phyloP scores from a whole-genome alignment of 2,113 vertebrate genomes.

The Seriola aureovittata region DNA sequence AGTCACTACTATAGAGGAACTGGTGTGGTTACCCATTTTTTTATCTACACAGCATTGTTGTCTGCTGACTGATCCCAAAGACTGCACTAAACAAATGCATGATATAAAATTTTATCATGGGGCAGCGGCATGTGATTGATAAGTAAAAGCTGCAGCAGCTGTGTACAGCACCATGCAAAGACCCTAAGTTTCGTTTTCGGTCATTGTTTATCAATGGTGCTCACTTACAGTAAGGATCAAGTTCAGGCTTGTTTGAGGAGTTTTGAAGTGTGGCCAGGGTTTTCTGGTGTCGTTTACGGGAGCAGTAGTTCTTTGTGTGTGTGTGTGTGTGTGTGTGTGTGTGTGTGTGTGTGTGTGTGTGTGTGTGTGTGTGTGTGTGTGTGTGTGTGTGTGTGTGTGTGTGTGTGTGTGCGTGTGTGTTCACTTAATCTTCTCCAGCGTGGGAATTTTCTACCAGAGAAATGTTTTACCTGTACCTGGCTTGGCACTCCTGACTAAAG shows the following conservation, averaged over 20 bases:
- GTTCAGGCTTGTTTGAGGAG: slow-evolving; percentile 18
- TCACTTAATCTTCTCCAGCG: too few relatives aligned
- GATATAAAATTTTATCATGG: neutral
- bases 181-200: slow-evolving; percentile 30
- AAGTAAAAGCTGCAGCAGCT: neutral
- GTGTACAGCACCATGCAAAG: neutral
- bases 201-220: neutral
- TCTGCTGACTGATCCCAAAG: neutral
- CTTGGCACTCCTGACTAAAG: too few relatives aligned
- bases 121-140: accelerated
- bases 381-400: neutral
- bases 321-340: neutral
- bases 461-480: too few relatives aligned
- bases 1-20: slow-evolving; percentile 34
- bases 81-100: neutral
- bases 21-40: neutral
- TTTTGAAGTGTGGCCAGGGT: slow-evolving; percentile 3
- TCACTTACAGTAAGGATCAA: slow-evolving; percentile 2
- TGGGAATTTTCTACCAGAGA: neutral
- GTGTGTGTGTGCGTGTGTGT: neutral
- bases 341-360: too few relatives aligned
- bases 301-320: slow-evolving; percentile 2
- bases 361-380: neutral
- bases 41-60: neutral
- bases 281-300: neutral